phyloP scores from a whole-genome alignment of 1,140 invertebrate genomes.

The Cepaea nemoralis region DNA sequence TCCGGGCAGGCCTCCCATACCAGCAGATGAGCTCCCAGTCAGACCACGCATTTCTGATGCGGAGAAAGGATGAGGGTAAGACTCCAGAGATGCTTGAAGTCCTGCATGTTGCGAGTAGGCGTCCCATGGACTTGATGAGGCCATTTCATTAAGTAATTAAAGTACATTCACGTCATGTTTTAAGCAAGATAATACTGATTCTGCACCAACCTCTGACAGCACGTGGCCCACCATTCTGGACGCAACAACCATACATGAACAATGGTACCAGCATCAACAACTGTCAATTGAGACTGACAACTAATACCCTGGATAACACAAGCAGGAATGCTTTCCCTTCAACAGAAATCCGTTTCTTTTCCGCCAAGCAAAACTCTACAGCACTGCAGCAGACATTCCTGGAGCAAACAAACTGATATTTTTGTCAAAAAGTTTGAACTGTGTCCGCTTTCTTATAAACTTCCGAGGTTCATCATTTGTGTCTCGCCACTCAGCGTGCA shows the following conservation, averaged over 20 bases:
- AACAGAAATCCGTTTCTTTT: neutral
- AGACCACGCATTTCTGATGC: constrained; percentile 14
- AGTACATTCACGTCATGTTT: neutral
- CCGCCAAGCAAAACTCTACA: constrained; percentile 41
- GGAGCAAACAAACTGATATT: constrained; percentile 53
- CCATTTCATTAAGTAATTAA: neutral
- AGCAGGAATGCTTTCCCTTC: neutral
- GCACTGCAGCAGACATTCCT: constrained; percentile 56
- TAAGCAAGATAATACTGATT: neutral
- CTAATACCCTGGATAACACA: neutral
- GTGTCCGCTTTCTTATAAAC: constrained; percentile 31
- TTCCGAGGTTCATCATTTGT: constrained; percentile 17
- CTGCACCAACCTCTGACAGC: neutral
- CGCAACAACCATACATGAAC: neutral
- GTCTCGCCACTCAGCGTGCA: constrained; percentile 39
- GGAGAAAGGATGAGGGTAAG: constrained; percentile 24
- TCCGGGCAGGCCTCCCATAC: constrained; percentile 24
- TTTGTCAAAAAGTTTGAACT: constrained; percentile 55
- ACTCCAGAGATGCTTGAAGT: constrained; percentile 8
- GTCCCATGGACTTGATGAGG: constrained; percentile 25
- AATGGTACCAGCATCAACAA: neutral
- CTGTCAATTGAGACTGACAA: neutral
- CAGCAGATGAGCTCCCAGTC: constrained; percentile 4
- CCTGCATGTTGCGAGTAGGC: constrained; percentile 31
- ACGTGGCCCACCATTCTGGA: neutral